Percentiles rank a stretch among this genome's conserved stretches.
These are phyloP conservation scores for Bolinopsis microptera DNA, from an alignment of 37 sponge, comb jelly and placozoan genomes.

Conservation along the genomic window DNA sequence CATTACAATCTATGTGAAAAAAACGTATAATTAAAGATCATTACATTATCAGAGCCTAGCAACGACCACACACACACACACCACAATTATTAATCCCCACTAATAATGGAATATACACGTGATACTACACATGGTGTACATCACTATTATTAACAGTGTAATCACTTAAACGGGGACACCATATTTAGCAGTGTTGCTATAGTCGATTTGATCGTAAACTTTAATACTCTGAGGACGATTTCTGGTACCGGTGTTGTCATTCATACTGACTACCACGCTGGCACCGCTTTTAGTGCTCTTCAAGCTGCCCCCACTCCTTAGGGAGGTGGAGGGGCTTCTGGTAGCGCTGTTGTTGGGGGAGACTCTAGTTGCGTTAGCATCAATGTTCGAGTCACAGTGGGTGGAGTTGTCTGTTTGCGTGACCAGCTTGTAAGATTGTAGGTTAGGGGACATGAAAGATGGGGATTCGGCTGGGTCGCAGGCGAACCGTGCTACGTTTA, in stretches of 20 bases:
- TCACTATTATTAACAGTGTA: not conserved
- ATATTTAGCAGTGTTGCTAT: constrained; percentile 14
- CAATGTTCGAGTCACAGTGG: not conserved
- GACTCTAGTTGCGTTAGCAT: too few relatives aligned
- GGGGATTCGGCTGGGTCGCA: not conserved
- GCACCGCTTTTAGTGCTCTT: constrained; percentile 16
- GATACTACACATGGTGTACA: not conserved
- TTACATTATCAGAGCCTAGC: not conserved
- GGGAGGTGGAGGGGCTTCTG: constrained; percentile 9
- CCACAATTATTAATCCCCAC: not conserved
- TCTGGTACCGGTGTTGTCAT: not conserved
- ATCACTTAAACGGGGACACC: constrained; percentile 6
- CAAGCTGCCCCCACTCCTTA: not conserved
- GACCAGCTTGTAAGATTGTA: not conserved
- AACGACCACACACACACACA: too few relatives aligned
- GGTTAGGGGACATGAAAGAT: constrained; percentile 25
- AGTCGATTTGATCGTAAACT: not conserved
- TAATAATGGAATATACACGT: not conserved
- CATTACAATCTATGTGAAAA: not conserved
- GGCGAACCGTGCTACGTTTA: constrained; percentile 26
- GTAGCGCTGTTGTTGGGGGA: not conserved
- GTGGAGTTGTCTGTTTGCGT: too few relatives aligned
- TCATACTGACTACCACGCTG: not conserved
- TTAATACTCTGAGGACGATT: not conserved
- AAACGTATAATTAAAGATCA: not conserved